These are phyloP conservation scores for Okamejei kenojei DNA, from an alignment of 2,797 vertebrate species.

Conservation along the genomic window DNA sequence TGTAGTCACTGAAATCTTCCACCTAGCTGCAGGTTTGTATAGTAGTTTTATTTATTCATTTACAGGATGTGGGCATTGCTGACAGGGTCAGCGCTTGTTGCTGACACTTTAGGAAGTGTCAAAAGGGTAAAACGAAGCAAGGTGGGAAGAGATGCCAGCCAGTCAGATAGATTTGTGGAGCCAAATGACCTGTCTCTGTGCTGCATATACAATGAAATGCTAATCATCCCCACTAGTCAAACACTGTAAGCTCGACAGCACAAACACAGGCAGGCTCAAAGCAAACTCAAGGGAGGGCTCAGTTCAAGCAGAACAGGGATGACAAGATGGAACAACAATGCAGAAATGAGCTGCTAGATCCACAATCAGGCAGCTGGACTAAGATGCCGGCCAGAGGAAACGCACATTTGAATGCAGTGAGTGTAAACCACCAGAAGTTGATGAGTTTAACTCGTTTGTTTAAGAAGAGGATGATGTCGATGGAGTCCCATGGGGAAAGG, in stretches of 20 bases:
- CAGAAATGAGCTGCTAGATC: background rate
- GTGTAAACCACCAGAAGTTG: background rate
- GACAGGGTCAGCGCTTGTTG: too few species aligned
- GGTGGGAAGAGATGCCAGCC: background rate
- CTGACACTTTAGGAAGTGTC: too few species aligned
- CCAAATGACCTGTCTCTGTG: background rate
- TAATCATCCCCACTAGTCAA: background rate
- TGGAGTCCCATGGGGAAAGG: background rate
- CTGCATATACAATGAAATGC: background rate
- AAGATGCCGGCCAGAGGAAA: background rate
- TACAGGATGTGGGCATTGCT: too few species aligned
- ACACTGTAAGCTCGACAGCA: background rate
- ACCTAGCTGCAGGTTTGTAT: too few species aligned
- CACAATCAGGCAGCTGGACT: background rate
- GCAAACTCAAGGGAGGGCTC: background rate
- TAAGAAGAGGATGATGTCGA: background rate
- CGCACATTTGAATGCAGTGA: background rate
- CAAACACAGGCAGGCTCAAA: background rate
- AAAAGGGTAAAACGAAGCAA: too few species aligned
- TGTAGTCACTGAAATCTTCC: too few species aligned
- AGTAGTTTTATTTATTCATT: too few species aligned
- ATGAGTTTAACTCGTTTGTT: background rate
- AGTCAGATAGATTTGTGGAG: background rate
- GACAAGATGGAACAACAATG: background rate
- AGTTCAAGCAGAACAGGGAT: background rate